Conservation (phyloP, 2,113 vertebrate species). For the Oceanodroma tethys region DNA sequence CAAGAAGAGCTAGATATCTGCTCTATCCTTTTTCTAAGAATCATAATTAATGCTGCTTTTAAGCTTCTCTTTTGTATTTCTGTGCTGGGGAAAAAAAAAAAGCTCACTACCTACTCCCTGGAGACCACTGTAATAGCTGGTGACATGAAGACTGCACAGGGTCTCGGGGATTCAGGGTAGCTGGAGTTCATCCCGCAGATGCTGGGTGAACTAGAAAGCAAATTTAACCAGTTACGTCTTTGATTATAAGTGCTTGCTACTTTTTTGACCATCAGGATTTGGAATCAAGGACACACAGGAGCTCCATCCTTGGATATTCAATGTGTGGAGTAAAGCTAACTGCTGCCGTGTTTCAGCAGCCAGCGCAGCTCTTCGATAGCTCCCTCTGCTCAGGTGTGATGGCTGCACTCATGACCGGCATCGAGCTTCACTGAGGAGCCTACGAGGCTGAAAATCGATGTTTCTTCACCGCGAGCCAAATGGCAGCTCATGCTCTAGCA, state of each 20-base stretch:
- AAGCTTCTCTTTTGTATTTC: background rate
- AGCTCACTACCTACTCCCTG: background rate
- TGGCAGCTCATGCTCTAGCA: background rate
- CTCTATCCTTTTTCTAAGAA: background rate
- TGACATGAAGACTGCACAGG: background rate
- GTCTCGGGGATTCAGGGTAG: background rate
- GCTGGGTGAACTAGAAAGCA: background rate
- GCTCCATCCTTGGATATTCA: background rate
- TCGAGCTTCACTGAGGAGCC: background rate
- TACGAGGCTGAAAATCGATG: background rate
- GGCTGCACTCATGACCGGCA: background rate
- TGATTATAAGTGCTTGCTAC: background rate
- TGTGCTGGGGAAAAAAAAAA: background rate
- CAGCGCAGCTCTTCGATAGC: background rate
- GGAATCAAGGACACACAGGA: background rate
- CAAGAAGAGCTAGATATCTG: background rate
- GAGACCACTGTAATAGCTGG: background rate
- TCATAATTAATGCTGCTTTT: background rate
- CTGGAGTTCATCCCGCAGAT: background rate
- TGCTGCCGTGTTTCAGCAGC: background rate
- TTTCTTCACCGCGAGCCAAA: background rate
- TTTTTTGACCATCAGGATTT: background rate
- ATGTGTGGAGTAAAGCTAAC: fast-evolving
- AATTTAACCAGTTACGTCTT: background rate
- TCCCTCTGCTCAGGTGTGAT: background rate